Evolutionary conservation across 35 echinoderm and acorn worm species (phyloP), one percentile per base, ranked within the genome.

Genomic region (Apostichopus californicus): DNA sequence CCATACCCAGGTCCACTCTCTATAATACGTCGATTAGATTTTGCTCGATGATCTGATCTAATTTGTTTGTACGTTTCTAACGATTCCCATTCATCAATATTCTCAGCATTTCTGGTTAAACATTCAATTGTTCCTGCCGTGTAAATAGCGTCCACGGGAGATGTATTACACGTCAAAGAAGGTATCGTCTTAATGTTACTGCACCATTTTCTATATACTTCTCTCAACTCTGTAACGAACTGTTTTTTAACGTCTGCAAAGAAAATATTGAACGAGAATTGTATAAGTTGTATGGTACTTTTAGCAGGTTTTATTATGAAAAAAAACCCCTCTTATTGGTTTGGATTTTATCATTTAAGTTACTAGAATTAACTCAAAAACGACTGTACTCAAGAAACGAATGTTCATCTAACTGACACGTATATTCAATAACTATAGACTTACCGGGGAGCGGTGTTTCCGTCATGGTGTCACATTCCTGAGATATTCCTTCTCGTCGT

Each of bases 1-100:
- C 81, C 81, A 17, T 13, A 84, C 6, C 81, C 81, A 15, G 81
- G 81, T 18, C 10, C 81, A 57, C 13, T 14, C 81, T 84, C 81
- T 0, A 84, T 55, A 58, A 84, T 56, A 17, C 56, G 18, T n/a
- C 81, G 53, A 21, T 55, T 20, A 57, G 81, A 55, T 55, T 20
- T 84, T 5, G 60, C 12, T 84, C 54, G n/a, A 54, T 5, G 54
- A 12, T 55, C 54, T 84, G 81, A 55, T 17, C 81, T 6, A 8
- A 56, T 15, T n/a, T 55, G 23, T 57, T 56, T 75, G 71, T 75
- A 75, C 5, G 17, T 75, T 18, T 18, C 15, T 21, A 75, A 20
- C n/a, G 17, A 20, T 21, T 75, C 71, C 71, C 71, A 75, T 75
- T 18, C 6, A 22, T 75, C 11, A 75, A 22, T n/a, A 6, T 75